Conservation (phyloP, 2,113 vertebrate genomes). For the Coryphaenoides rupestris region DNA sequence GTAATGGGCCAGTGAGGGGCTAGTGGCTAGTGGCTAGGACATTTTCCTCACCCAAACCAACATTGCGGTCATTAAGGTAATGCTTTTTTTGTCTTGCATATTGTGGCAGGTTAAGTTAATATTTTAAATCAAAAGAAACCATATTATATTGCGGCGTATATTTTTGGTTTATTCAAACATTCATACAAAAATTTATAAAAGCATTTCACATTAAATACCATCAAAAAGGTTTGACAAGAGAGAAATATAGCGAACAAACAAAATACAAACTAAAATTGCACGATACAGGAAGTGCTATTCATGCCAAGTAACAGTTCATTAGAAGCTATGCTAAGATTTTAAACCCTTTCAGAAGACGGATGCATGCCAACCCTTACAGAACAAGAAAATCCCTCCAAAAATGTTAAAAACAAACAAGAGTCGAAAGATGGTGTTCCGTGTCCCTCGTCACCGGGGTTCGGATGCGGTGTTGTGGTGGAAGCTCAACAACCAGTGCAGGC, state of each 20-base stretch:
- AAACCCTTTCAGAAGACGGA: too few relatives aligned
- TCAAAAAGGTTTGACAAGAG: slow-evolving; percentile 31
- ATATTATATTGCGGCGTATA: slow-evolving; percentile 6
- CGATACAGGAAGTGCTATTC: slow-evolving; percentile 8
- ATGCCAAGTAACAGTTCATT: slow-evolving; percentile 64
- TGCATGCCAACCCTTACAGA: too few relatives aligned
- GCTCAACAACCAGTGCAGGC: slow-evolving; percentile 83
- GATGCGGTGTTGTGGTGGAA: background rate
- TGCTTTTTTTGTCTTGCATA: too few relatives aligned
- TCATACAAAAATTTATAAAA: slow-evolving; percentile 23
- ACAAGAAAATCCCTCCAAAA: background rate
- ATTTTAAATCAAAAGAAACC: too few relatives aligned
- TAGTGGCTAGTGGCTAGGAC: too few relatives aligned
- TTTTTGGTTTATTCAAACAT: slow-evolving; percentile 65
- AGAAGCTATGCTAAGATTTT: slow-evolving; percentile 6
- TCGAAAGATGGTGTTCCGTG: background rate
- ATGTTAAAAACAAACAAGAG: slow-evolving; percentile 26
- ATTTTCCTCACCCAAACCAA: too few relatives aligned
- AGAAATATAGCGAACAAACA: slow-evolving; percentile 62
- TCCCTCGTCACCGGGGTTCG: background rate
- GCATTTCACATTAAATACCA: slow-evolving; percentile 49
- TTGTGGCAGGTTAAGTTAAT: too few relatives aligned
- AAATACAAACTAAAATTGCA: slow-evolving; percentile 9
- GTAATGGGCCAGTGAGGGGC: too few relatives aligned
- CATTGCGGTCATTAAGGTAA: too few relatives aligned